Evolutionary conservation across 2,113 vertebrate genomes (phyloP), one percentile per base, ranked within the genome.

Genomic region (Otocyon megalotis): DNA sequence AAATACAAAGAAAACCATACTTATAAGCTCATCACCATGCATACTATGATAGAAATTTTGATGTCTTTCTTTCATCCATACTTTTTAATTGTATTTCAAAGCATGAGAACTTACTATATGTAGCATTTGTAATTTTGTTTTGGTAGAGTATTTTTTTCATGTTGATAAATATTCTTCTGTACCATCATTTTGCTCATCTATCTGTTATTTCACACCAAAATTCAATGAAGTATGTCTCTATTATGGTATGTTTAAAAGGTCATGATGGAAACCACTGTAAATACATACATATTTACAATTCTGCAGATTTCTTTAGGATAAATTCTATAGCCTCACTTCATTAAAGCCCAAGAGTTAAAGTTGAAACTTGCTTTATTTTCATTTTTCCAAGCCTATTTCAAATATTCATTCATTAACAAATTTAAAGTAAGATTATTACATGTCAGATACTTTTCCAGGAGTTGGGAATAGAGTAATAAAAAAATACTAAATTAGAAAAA

Each of bases 1-100:
- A 93, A 92, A 81, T 60, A 80, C 35, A 88, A n/a, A 88, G 65
- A n/a, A 90, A 92, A 92, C 30, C 26, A 63, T 48, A 50, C 19
- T 53, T n/a, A 3, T 48, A 77, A 88, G 14, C 32, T 93, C 28
- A 94, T 7, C 28, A 72, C 3, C 11, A 54, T 35, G 69, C 20
- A 65, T 84, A 76, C 11, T 26, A 50, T 19, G 3, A 81, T 69
- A 89, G 62, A 37, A 91, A 89, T 60, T 3, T 30, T 62, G 17
- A 74, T 58, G 1, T 83, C 12, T 67, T 79, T 50, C 54, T 86
- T 77, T 26, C 50, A 72, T 58, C 74, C 7, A 72, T 65, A 53
- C 86, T 79, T 11, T 7, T 85, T 53, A 56, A 62, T 72, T 63
- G 56, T n/a, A 90, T 84, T 95, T 72, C 53, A 71, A 88, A 84